Percentiles rank a stretch among this genome's conserved stretches.
phyloP scores from a whole-genome alignment of 1,140 invertebrate species.

The Olivierus martensii region DNA sequence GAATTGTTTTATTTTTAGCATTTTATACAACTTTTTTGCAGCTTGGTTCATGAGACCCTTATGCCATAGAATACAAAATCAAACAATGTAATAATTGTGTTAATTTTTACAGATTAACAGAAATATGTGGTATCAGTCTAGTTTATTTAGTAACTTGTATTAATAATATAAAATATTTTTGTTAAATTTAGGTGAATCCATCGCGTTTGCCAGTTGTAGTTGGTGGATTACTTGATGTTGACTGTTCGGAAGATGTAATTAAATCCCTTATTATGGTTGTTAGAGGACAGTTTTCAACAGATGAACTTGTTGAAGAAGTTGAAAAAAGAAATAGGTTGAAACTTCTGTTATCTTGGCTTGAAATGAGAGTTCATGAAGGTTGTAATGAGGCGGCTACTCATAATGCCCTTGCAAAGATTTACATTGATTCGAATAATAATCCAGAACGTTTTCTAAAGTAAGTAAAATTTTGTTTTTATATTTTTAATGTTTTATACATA shows the following conservation, averaged over 20 bases:
- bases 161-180: too few relatives aligned
- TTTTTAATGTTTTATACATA: too few relatives aligned
- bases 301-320: conserved; percentile 92
- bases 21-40: too few relatives aligned
- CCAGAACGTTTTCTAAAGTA: conserved; percentile 87
- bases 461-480: too few relatives aligned
- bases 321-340: conserved; percentile 46
- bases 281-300: conserved; percentile 94
- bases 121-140: too few relatives aligned
- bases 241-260: conserved; percentile 97
- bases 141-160: too few relatives aligned
- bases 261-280: conserved; percentile 97
- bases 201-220: conserved; percentile 94
- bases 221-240: conserved; percentile 92
- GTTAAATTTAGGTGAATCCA: conserved; percentile 90
- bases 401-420: conserved; percentile 98
- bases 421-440: conserved; percentile 99
- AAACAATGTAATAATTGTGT: too few relatives aligned
- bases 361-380: conserved; percentile 91
- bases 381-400: conserved; percentile 94
- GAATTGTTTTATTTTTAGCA: too few relatives aligned
- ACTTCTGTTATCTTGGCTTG: conserved; percentile 88
- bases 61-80: too few relatives aligned
- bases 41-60: too few relatives aligned
- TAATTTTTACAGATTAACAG: too few relatives aligned